Evolutionary conservation across 2,888 invertebrate genomes (phyloP).

Genomic region (Caenorhabditis sinica): DNA sequence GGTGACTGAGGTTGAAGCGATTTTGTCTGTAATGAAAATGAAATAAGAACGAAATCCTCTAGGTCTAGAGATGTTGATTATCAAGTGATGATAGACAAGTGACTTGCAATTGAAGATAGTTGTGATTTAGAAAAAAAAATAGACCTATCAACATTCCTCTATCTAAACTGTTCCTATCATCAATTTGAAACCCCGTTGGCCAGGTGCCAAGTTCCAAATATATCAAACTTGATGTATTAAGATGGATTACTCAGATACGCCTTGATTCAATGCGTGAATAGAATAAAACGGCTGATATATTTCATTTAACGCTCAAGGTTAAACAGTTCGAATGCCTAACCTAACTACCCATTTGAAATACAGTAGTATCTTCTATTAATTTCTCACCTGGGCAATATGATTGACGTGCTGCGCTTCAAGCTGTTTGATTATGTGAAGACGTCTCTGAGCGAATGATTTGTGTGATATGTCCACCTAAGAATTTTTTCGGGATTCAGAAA

Average conservation of each 20-base stretch:
- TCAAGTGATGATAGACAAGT: constrained; percentile 4
- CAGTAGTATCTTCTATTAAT: constrained; percentile 1
- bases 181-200: constrained; percentile 8
- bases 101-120: background rate
- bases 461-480: constrained; percentile 72
- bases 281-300: constrained; percentile 46
- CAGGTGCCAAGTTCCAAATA: constrained; percentile 22
- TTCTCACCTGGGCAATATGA: constrained; percentile 66
- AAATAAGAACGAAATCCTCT: background rate
- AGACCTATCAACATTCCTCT: constrained; percentile 28
- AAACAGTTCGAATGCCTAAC: constrained; percentile 48
- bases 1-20: constrained; percentile 52
- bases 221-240: constrained; percentile 28
- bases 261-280: constrained; percentile 26
- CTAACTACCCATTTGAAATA: background rate
- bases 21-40: constrained; percentile 52
- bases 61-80: constrained; percentile 16
- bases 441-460: constrained; percentile 73
- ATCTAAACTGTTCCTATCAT: constrained; percentile 27
- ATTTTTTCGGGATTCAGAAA: background rate
- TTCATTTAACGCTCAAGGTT: constrained; percentile 62
- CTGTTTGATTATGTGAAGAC: constrained; percentile 75
- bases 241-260: constrained; percentile 21
- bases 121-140: background rate
- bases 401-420: constrained; percentile 72